Percentiles rank a stretch among this genome's conserved stretches.
These are phyloP conservation scores for Drosophila equinoxialis DNA, from an alignment of 1,140 invertebrate genomes.

Conservation along the genomic window DNA sequence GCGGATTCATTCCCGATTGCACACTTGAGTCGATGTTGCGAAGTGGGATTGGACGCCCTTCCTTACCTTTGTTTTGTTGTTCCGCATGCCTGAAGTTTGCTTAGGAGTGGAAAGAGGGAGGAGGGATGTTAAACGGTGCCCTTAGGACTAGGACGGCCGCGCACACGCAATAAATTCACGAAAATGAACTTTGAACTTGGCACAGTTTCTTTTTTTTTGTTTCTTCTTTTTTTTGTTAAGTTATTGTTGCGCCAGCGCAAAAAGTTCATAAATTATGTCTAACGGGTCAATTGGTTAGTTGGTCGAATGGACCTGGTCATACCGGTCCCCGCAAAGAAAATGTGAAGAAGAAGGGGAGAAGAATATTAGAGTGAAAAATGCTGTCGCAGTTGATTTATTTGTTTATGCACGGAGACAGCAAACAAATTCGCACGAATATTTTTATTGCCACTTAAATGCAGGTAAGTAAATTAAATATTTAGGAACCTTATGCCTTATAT, in stretches of 20 bases:
- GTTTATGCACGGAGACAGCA: conserved; percentile 51
- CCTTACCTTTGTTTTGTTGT: conserved; percentile 48
- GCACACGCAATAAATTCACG: conserved; percentile 68
- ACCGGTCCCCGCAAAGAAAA: conserved; percentile 16
- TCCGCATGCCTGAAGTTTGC: conserved; percentile 24
- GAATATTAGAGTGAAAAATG: conserved; percentile 1
- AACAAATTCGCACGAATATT: conserved; percentile 46
- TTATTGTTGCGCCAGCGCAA: conserved; percentile 17
- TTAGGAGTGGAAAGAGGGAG: too few relatives aligned
- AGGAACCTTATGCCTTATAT: conserved; percentile 36
- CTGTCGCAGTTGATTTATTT: conserved; percentile 55
- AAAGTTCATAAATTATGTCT: conserved; percentile 37
- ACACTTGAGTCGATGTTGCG: conserved; percentile 64
- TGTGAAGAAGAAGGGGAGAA: not conserved
- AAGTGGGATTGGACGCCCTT: conserved; percentile 17
- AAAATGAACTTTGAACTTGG: conserved; percentile 49
- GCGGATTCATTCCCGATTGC: conserved; percentile 68
- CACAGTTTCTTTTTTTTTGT: conserved; percentile 10
- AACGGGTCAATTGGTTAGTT: conserved; percentile 50
- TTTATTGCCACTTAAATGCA: conserved; percentile 69
- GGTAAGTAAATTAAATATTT: conserved; percentile 73
- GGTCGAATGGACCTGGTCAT: not conserved
- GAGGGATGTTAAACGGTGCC: conserved; percentile 52
- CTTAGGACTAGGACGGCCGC: conserved; percentile 66
- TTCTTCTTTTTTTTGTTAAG: not conserved